phyloP scores from a whole-genome alignment of 2,113 vertebrate species.

The Sylvia atricapilla region DNA sequence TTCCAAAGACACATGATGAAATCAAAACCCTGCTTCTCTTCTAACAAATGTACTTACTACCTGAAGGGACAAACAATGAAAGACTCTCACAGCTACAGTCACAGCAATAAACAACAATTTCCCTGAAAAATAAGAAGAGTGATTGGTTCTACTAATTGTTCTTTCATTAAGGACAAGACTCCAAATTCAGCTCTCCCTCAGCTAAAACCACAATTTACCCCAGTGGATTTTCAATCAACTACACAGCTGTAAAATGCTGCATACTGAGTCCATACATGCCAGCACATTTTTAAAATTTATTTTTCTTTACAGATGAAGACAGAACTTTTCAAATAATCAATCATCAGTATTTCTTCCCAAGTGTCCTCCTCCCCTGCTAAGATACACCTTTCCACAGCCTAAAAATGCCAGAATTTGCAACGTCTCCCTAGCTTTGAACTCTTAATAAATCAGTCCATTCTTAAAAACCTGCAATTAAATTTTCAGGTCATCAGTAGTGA shows the following conservation, averaged over 20 bases:
- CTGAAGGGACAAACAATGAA: not conserved
- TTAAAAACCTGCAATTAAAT: not conserved
- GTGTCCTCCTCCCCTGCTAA: not conserved
- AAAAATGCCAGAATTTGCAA: not conserved
- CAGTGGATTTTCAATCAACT: not conserved
- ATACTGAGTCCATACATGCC: not conserved
- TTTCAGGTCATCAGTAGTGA: not conserved
- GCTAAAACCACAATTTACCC: not conserved
- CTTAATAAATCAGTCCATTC: not conserved
- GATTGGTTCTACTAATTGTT: not conserved
- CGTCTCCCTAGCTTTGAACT: not conserved
- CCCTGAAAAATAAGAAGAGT: not conserved
- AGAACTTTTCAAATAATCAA: not conserved
- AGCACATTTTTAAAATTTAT: not conserved
- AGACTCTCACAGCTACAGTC: not conserved
- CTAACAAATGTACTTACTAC: not conserved
- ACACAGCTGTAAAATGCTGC: not conserved
- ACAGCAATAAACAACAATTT: not conserved
- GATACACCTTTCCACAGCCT: not conserved
- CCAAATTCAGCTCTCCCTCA: not conserved
- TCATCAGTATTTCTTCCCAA: not conserved
- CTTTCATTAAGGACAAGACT: not conserved
- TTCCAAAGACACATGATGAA: not conserved
- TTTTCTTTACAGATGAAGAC: not conserved
- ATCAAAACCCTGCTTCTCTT: not conserved